Evolutionary conservation across 2,113 vertebrate genomes (phyloP), one percentile per base, ranked within the genome.

Genomic region (Calidris pugnax): DNA sequence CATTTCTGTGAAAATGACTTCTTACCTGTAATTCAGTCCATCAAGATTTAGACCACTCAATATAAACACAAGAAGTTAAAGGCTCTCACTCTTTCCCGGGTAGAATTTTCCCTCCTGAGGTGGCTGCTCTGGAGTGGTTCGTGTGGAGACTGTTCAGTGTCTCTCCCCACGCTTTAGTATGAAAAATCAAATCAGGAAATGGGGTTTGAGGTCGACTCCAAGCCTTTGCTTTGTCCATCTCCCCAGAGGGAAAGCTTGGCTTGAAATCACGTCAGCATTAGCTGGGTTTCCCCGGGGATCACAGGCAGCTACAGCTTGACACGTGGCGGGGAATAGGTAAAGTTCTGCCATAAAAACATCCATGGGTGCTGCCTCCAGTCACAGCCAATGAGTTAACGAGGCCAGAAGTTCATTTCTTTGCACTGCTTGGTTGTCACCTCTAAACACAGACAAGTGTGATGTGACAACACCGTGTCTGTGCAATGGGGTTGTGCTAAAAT

Each of bases 311-410:
- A 33, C 50, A 53, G 26, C 28, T 74, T 41, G 45, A 67, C 16
- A 63, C 48, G 15, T 24, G 0, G 0, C 32, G 11, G 16, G 32
- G n/a, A 77, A 64, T 53, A 23, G 9, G 16, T 59, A 4, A 75
- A 85, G 21, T 92, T 81, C 48, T 72, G 64, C 33, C 37, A 33
- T 48, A 64, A 74, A 91, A 64, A 91, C 9, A 10, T 68, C 60
- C 33, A 39, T 27, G 39, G 57, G 47, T 51, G 5, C 18, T 76
- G 83, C 77, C 45, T 92, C 56, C 57, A 68, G 27, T 89, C 63
- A 66, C 50, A 74, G 68, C 26, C 51, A 47, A 45, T 23, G 67
- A 75, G 62, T 87, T 90, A 39, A 53, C 10, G 9, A 76, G 75
- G 67, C 82, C 92, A 88, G 56, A 63, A 91, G 67, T 69, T 82